Evolutionary conservation across 2,888 invertebrate species (phyloP), one percentile per base, ranked within the genome.

Genomic region (Lochmaea crataegi): DNA sequence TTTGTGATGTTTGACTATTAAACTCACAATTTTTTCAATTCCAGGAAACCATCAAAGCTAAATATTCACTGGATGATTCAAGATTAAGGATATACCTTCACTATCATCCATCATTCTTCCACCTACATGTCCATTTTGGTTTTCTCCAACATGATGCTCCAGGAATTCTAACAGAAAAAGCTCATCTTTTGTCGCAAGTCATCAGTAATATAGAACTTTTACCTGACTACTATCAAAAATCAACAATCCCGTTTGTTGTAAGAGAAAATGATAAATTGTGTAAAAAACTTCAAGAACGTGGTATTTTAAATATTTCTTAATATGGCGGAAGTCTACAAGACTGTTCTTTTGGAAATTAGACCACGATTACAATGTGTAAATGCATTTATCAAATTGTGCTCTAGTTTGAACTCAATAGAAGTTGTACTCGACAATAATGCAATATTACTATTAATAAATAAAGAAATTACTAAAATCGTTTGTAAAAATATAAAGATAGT

Each of bases 41-140:
- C 66, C 87, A 94, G 93, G 89, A 90, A 84, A 92, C 92, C 3
- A 95, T 99, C 73, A 84, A 90, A 65, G 89, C 94, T 45, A 94
- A 94, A 81, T 98, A 94, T 87, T 90, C 90, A 14, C 80, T 99
- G 1, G 87, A 90, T 4, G 86, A 89, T 16, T 90, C 91, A 6
- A 92, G 95, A 83, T 86, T 98, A 38, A 90, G 97, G 32, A 90
- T 95, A 75, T 99, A 94, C 85, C 85, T 98, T 0, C 98, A 99
- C 86, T 99, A 99, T 87, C 98, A 97, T 83, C 99, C 99, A 0
- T 96, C 97, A 0, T 99, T 97, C 88, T 98, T 97, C 87, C 98
- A 99, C 85, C 89, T 99, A 0, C 99, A 99, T 85, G 90, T 99
- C 0, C 99, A 99, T 86, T 96, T 98, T 83, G 95, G 95, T 12